Percentiles rank a stretch among this genome's conserved stretches.
Evolutionary conservation across 1,140 invertebrate species (phyloP).

Genomic region (Megalopta genalis): DNA sequence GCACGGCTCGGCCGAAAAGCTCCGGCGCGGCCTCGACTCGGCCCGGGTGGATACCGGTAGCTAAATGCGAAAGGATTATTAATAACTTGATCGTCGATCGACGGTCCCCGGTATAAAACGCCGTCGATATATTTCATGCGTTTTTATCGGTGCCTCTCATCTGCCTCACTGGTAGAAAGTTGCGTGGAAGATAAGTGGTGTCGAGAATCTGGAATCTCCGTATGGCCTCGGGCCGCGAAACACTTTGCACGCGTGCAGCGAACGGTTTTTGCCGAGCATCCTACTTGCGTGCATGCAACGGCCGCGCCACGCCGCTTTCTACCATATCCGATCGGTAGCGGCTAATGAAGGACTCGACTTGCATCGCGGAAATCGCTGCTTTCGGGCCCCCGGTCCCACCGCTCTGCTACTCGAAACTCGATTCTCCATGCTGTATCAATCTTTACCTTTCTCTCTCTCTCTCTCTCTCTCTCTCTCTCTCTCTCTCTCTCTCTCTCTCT

Average conservation of each 20-base stretch:
- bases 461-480: too few relatives aligned
- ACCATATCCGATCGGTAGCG: constrained; percentile 58
- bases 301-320: constrained; percentile 6
- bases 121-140: constrained; percentile 66
- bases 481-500: too few relatives aligned
- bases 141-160: constrained; percentile 66
- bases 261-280: constrained; percentile 62
- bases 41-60: constrained; percentile 52
- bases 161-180: constrained; percentile 66
- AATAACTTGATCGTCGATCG: constrained; percentile 63
- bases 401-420: constrained; percentile 1
- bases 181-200: constrained; percentile 65
- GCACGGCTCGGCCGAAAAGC: constrained; percentile 36
- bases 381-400: constrained; percentile 3
- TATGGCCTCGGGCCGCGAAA: constrained; percentile 58
- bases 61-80: constrained; percentile 63
- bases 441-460: too few relatives aligned
- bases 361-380: constrained; percentile 51
- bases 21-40: constrained; percentile 33
- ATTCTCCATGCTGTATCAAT: neutral
- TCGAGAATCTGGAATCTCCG: constrained; percentile 68
- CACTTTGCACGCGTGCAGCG: constrained; percentile 63
- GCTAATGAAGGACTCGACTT: constrained; percentile 60
- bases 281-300: constrained; percentile 56
- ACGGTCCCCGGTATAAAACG: constrained; percentile 48